Percentiles rank a stretch among this genome's conserved stretches.
Conservation (phyloP, 1,140 invertebrate species). For the Chrysopa pallens region DNA sequence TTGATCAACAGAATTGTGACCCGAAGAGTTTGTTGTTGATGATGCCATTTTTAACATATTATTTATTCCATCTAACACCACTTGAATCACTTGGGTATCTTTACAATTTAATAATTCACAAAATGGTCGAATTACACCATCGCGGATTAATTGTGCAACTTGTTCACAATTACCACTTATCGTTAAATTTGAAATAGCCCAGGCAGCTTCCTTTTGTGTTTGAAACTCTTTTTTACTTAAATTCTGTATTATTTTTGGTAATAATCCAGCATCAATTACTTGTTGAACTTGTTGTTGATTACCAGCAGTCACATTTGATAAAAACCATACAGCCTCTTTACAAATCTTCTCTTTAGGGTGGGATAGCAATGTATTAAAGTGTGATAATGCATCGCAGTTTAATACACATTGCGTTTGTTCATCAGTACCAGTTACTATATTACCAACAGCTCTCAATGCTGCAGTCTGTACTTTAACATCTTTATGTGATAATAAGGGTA, state of each 20-base stretch:
- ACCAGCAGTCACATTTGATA: constrained; percentile 97
- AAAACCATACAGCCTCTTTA: constrained; percentile 96
- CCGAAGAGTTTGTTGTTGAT: constrained; percentile 8
- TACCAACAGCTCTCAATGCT: constrained; percentile 89
- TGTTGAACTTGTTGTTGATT: constrained; percentile 97
- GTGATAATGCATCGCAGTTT: constrained; percentile 79
- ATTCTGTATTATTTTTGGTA: constrained; percentile 90
- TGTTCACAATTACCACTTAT: constrained; percentile 92
- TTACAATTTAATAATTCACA: constrained; percentile 79
- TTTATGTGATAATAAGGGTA: constrained; percentile 85
- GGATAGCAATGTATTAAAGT: constrained; percentile 75
- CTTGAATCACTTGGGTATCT: constrained; percentile 40
- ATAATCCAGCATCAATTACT: constrained; percentile 86
- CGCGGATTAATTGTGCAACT: constrained; percentile 67
- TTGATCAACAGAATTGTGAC: constrained; percentile 40
- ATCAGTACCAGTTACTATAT: constrained; percentile 98
- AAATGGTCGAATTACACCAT: constrained; percentile 81
- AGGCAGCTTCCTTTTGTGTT: constrained; percentile 97
- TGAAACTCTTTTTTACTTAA: constrained; percentile 91
- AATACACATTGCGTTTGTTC: constrained; percentile 94
- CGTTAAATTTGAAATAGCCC: constrained; percentile 97
- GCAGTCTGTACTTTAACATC: constrained; percentile 98
- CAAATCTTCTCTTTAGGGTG: constrained; percentile 78
- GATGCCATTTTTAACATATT: constrained; percentile 76
- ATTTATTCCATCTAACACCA: constrained; percentile 83